Base-by-base conservation (phyloP, 92 coral and sea anemone genomes). In the Porites lobata region DNA sequence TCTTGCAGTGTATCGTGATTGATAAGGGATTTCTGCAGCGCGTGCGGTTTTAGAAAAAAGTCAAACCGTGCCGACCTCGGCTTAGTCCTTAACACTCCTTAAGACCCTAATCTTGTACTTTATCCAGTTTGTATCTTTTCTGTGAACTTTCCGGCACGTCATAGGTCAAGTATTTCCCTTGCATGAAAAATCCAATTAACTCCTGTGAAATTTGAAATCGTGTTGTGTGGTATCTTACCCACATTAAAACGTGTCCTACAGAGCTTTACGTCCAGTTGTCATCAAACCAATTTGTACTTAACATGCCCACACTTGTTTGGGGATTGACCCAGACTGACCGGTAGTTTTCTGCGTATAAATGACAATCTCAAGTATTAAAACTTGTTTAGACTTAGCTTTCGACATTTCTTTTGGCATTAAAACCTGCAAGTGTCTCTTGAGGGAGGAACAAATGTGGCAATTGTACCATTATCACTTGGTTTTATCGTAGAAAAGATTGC, bases 31-130 rank as follows among this genome's bases (percentile, higher is more conserved):
- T 38, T 38, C 15, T 56, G 61, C 13, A 56, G 61, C 61, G 61
- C 15, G 61, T 56, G 61, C 15, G 61, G 61, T 56, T 10, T 56
- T 56, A 56, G 15, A 10, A 56, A 56, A 10, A 56, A 56, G 24
- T 24, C 38, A 76, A 26, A 52, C 47, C 47, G 47, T 38, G 47
- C 47, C 47, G 47, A 29, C 65, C 18, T 76, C 65, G 26, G 24
- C n/a, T 51, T 75, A 38, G 51, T 53, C 65, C 56, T 63, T 0
- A 26, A 76, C 47, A 50, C 67, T 77, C 80, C 57, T 29, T 5
- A 1, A 21, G 64, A 20, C 20, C 53, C 19, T 76, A 57, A 76
- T 76, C 80, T 57, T 29, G 56, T 76, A 76, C 50, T 76, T 65
- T 76, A 76, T 54, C 52, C 17, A 22, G 56, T 26, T 76, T 59